Evolutionary conservation across 2,113 vertebrate species (phyloP), one percentile per base, ranked within the genome.

Genomic region (Puffinus mauretanicus): DNA sequence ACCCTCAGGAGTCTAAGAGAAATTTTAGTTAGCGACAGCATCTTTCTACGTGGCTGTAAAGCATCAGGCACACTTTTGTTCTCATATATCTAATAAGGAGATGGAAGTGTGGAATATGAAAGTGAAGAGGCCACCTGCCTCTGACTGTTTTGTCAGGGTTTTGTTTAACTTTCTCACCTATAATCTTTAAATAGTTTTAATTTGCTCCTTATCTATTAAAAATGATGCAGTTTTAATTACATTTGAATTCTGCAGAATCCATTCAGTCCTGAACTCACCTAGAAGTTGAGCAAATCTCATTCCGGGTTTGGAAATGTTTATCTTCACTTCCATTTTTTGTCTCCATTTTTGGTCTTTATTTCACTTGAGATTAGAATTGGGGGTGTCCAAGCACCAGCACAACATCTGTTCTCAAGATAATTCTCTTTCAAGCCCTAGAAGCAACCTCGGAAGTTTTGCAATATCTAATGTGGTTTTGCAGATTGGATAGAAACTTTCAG

Each of bases 61-160:
- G 52, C 70, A 69, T 76, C 86, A 89, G 69, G 73, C 91, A 96
- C 86, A 62, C 83, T 87, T 93, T 64, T 89, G 73, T 76, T 65
- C 83, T 54, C 61, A 9, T 46, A 42, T 12, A 46, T 34, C 70
- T 75, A 84, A 85, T 81, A 57, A 67, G 49, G 67, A 40, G 20
- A 46, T 27, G 26, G 62, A 93, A 87, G 62, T 7, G 26, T 51
- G 83, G 44, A 52, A 79, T 62, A 79, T 61, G 49, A 88, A 94
- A 96, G 65, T 29, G 51, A 78, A 78, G 57, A 72, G 51, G 52
- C 72, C 65, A 49, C 65, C 52, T 77, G 70, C 29, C n/a, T 60
- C 83, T 79, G 32, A 49, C 12, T 86, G 22, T 55, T 95, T 76
- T 65, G 38, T 38, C 27, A 66, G n/a, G 6, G 10, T 57, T 81